Percentiles rank a stretch among this genome's conserved stretches.
Conservation (phyloP, 2,113 vertebrate species). For the Heterotis niloticus region DNA sequence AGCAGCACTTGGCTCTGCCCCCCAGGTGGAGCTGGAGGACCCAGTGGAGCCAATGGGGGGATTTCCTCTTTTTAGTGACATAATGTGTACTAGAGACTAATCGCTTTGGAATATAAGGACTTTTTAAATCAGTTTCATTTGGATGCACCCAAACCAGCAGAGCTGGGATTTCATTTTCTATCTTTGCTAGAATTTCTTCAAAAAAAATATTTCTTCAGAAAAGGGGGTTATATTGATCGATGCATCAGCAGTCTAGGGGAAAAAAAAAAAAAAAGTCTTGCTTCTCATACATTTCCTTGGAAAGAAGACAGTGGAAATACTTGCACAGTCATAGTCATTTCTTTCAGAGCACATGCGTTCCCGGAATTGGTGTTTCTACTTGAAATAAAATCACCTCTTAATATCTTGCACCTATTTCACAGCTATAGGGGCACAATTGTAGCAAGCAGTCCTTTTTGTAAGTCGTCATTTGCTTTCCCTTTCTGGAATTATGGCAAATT, state of each 20-base stretch:
- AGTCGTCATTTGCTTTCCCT: constrained; percentile 35
- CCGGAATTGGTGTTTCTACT: constrained; percentile 48
- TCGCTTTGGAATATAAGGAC: constrained; percentile 82
- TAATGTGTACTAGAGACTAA: constrained; percentile 55
- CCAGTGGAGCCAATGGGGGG: constrained; percentile 47
- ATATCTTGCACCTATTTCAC: constrained; percentile 25
- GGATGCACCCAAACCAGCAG: constrained; percentile 84
- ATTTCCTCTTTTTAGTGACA: constrained; percentile 60
- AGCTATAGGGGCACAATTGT: constrained; percentile 39
- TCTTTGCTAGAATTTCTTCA: constrained; percentile 91
- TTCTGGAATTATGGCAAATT: constrained; percentile 25
- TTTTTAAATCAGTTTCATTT: constrained; percentile 77
- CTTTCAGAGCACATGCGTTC: constrained; percentile 34
- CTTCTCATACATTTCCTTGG: constrained; percentile 60
- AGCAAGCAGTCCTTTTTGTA: constrained; percentile 39
- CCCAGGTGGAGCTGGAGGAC: constrained; percentile 65
- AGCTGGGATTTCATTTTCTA: constrained; percentile 92
- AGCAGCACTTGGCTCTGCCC: constrained; percentile 70
- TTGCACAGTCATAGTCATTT: constrained; percentile 36
- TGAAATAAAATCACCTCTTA: constrained; percentile 26
- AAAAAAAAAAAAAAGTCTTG: constrained; percentile 48
- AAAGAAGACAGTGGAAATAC: constrained; percentile 48
- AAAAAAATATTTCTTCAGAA: constrained; percentile 78
- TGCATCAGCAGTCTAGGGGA: constrained; percentile 59
- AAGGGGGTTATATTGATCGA: constrained; percentile 69